Evolutionary conservation across 2,113 vertebrate genomes (phyloP).

Genomic region (Xiphorhynchus elegans): DNA sequence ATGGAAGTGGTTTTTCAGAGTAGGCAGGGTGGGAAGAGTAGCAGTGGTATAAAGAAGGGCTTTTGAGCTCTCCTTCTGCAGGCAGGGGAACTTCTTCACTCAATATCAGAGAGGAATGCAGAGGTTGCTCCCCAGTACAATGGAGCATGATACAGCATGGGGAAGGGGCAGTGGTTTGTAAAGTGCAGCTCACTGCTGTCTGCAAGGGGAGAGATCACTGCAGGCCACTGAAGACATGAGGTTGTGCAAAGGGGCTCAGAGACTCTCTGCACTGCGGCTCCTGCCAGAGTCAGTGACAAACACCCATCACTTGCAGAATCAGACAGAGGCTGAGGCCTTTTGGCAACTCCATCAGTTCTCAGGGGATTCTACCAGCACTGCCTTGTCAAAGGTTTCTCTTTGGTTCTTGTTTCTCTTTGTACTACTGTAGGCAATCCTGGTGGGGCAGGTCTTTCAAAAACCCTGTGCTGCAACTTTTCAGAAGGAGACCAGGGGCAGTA

Average conservation of each 20-base stretch:
- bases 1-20: neutral
- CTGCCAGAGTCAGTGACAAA: neutral
- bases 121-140: neutral
- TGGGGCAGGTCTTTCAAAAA: neutral
- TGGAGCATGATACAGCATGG: fast-evolving
- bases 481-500: neutral
- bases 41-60: neutral
- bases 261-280: neutral
- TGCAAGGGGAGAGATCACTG: neutral
- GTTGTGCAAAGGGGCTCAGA: neutral
- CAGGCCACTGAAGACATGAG: neutral
- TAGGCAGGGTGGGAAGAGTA: neutral
- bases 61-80: neutral
- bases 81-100: neutral
- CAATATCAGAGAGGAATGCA: neutral
- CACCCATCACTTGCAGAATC: neutral
- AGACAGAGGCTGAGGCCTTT: neutral
- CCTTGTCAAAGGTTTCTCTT: neutral
- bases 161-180: neutral
- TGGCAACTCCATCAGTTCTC: neutral
- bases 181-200: neutral
- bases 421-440: neutral
- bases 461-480: neutral
- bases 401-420: neutral
- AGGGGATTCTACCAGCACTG: neutral